These are phyloP conservation scores for Linepithema humile DNA, from an alignment of 1,140 invertebrate genomes.

Conservation along the genomic window DNA sequence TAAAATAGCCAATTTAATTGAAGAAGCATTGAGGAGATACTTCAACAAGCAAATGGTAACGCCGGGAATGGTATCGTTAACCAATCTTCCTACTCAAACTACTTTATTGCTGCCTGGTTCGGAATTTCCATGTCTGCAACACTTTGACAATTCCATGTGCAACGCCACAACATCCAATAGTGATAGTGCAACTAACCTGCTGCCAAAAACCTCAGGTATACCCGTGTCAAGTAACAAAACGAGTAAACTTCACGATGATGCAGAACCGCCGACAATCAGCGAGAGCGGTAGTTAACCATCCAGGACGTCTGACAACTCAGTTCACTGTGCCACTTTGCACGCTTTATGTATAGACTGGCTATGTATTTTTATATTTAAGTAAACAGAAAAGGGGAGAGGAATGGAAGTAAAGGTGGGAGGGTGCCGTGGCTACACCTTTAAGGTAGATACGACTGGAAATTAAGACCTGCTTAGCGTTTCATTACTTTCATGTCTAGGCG, in stretches of 20 bases:
- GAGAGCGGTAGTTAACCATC: constrained; percentile 83
- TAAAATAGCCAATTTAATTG: constrained; percentile 83
- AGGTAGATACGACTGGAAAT: constrained; percentile 47
- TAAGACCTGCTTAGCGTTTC: constrained; percentile 16
- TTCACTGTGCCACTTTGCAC: constrained; percentile 84
- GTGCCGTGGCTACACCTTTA: constrained; percentile 75
- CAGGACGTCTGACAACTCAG: constrained; percentile 79
- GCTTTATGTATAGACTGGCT: constrained; percentile 85
- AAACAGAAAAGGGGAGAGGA: constrained; percentile 67
- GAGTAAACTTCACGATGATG: constrained; percentile 78
- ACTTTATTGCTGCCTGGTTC: constrained; percentile 79
- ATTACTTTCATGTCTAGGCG: constrained; percentile 35
- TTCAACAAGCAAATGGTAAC: constrained; percentile 82
- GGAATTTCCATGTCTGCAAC: constrained; percentile 80
- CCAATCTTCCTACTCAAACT: constrained; percentile 82
- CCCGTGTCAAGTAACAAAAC: constrained; percentile 77
- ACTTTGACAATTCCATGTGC: constrained; percentile 76
- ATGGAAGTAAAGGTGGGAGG: constrained; percentile 65
- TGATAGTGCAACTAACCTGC: constrained; percentile 81
- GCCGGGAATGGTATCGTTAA: constrained; percentile 81
- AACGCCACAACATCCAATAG: constrained; percentile 76
- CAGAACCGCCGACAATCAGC: constrained; percentile 76
- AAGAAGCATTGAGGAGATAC: constrained; percentile 82
- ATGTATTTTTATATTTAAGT: constrained; percentile 85
- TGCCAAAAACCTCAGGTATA: constrained; percentile 81